These are phyloP conservation scores for Xestia ashworthii DNA, from an alignment of 2,888 invertebrate genomes.

Conservation along the genomic window DNA sequence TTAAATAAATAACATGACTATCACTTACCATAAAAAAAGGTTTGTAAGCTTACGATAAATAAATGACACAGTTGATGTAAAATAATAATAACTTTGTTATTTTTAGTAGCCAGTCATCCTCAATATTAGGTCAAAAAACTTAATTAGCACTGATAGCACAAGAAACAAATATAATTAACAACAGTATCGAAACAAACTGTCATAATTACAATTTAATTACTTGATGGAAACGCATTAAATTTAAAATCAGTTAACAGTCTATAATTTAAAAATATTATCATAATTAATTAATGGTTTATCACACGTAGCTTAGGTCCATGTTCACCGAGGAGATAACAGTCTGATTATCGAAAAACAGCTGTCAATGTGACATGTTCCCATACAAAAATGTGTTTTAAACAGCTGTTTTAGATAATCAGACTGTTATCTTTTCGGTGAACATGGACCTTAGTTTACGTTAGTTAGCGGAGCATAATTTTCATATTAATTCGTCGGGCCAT, in stretches of 20 bases:
- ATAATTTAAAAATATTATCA: conserved; percentile 20
- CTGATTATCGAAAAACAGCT: no score
- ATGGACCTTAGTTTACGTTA: background rate
- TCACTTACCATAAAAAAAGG: background rate
- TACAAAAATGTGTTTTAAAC: no score
- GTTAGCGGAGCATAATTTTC: conserved; percentile 21
- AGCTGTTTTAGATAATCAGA: no score
- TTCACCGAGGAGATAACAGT: no score
- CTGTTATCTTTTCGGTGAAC: no score
- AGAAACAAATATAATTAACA: conserved; percentile 5
- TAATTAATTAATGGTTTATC: conserved; percentile 28
- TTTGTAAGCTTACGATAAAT: background rate
- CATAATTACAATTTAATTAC: conserved; percentile 13
- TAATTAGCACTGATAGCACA: background rate
- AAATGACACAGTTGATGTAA: background rate
- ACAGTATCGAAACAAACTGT: background rate
- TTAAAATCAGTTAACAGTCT: conserved; percentile 7
- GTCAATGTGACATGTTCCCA: no score
- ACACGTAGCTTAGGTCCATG: no score
- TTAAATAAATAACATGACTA: background rate
- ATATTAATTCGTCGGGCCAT: background rate
- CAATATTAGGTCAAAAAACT: conserved; percentile 31
- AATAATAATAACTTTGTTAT: background rate
- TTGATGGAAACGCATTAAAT: conserved; percentile 4
- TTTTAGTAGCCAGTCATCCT: background rate